Evolutionary conservation across 1,140 invertebrate genomes (phyloP).

Genomic region (Formica exsecta): DNA sequence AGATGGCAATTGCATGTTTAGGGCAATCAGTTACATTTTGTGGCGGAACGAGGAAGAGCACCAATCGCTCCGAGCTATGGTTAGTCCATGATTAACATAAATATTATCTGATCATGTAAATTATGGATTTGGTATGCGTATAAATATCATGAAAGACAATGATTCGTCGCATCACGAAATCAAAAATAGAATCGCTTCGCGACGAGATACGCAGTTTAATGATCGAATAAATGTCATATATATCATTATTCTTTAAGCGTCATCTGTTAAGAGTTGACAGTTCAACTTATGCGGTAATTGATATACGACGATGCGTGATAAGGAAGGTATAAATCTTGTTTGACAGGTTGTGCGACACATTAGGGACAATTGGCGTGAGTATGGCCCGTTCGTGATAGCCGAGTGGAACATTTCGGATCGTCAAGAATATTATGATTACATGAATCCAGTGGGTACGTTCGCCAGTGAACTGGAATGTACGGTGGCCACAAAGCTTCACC

Average conservation of each 20-base stretch:
- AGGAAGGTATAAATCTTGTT: conserved; percentile 2
- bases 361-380: conserved; percentile 78
- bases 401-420: conserved; percentile 81
- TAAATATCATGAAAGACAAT: background rate
- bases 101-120: background rate
- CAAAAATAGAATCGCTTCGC: background rate
- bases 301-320: conserved; percentile 6
- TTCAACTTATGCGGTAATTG: conserved; percentile 9
- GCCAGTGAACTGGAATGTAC: conserved; percentile 82
- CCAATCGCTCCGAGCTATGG: conserved; percentile 75
- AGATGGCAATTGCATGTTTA: conserved; percentile 84
- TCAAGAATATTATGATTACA: conserved; percentile 77
- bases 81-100: conserved; percentile 40
- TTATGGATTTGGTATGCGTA: background rate
- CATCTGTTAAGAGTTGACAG: conserved; percentile 3
- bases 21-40: conserved; percentile 81
- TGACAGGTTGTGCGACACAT: conserved; percentile 80
- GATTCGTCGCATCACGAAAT: background rate
- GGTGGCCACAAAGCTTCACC: conserved; percentile 78
- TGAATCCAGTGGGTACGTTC: conserved; percentile 80
- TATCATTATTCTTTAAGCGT: background rate
- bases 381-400: conserved; percentile 79
- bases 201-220: background rate
- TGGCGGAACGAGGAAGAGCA: conserved; percentile 82
- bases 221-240: background rate